These are phyloP conservation scores for Drosophila setifemur DNA, from an alignment of 1,140 invertebrate genomes.

Conservation along the genomic window DNA sequence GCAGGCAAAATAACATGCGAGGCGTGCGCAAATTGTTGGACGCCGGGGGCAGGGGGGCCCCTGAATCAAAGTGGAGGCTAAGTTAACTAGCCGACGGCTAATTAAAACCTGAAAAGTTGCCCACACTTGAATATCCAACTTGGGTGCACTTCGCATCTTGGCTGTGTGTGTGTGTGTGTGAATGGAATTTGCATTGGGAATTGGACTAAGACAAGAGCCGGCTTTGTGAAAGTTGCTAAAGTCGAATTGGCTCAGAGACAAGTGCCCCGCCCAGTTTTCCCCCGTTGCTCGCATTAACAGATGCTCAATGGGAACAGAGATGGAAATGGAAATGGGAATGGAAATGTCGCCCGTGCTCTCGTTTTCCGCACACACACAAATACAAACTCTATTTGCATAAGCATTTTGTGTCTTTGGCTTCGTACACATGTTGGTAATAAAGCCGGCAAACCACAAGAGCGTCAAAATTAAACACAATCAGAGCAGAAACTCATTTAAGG, in stretches of 20 bases:
- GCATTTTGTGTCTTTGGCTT: conserved; percentile 32
- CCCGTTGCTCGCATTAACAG: conserved; percentile 53
- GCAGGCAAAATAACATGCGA: conserved; percentile 80
- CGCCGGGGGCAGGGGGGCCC: neutral
- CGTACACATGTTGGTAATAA: conserved; percentile 53
- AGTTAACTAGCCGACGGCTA: conserved; percentile 77
- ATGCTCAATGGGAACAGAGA: conserved; percentile 58
- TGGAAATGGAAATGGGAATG: conserved; percentile 35
- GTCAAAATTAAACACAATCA: conserved; percentile 77
- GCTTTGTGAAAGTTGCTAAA: conserved; percentile 58
- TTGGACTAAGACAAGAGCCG: conserved; percentile 69
- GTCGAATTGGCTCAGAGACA: conserved; percentile 59
- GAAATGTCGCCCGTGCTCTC: conserved; percentile 57
- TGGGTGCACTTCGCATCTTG: conserved; percentile 18
- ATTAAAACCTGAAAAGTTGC: conserved; percentile 76
- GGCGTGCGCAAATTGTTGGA: conserved; percentile 60
- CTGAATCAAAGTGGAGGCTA: conserved; percentile 47
- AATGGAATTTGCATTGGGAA: conserved; percentile 70
- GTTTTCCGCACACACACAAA: conserved; percentile 41
- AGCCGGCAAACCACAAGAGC: conserved; percentile 25
- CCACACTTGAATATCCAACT: conserved; percentile 58
- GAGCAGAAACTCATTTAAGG: conserved; percentile 80
- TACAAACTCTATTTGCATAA: conserved; percentile 40
- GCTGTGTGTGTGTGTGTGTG: conserved; percentile 16
- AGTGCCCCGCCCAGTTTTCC: neutral